Base-by-base conservation (phyloP, 2,888 invertebrate genomes). In the Acanthococcus lagerstroemiae region DNA sequence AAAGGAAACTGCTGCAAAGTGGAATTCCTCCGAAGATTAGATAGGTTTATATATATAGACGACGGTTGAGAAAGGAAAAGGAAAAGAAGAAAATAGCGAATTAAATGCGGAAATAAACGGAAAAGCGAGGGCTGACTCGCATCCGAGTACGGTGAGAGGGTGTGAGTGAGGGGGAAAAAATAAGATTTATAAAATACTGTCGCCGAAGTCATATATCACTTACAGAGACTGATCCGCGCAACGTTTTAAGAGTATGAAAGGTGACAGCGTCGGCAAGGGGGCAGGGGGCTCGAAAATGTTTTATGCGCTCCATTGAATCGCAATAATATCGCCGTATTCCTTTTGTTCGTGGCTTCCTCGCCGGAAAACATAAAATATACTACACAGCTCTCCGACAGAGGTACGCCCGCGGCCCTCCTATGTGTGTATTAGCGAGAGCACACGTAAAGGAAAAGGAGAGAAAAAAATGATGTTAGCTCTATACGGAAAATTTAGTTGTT, bases 251-350 rank as follows among this genome's bases (percentile, higher is more conserved):
- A 45, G 45, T 58, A 58, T 58, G 58, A 58, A 58, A 58, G 58
- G 58, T 58, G 58, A 58, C 45, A 58, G 58, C 44, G 58, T 46
- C 58, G 58, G n/a, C n/a, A n/a, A n/a, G n/a, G n/a, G n/a, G n/a
- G n/a, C n/a, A n/a, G 58, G 58, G 58, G 45, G 25, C 45, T 45
- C 37, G 37, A 37, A 37, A 58, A 58, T 58, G 58, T 58, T 58
- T 58, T 58, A 58, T 25, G 58, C 58, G 58, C 58, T 58, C 58
- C 58, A 58, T 58, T 58, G 58, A 58, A 58, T 58, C 45, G 58
- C 58, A 45, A 58, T 58, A 58, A 58, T 58, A 58, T 58, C 24
- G 46, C 22, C 37, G 37, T 15, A 37, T n/a, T n/a, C n/a, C n/a
- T n/a, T n/a, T n/a, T n/a, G n/a, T n/a, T n/a, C n/a, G n/a, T n/a